A percentile compares a stretch with the other conserved stretches of the same genome.
Evolutionary conservation across 2,797 vertebrate species (phyloP).

Genomic region (Artibeus lituratus): DNA sequence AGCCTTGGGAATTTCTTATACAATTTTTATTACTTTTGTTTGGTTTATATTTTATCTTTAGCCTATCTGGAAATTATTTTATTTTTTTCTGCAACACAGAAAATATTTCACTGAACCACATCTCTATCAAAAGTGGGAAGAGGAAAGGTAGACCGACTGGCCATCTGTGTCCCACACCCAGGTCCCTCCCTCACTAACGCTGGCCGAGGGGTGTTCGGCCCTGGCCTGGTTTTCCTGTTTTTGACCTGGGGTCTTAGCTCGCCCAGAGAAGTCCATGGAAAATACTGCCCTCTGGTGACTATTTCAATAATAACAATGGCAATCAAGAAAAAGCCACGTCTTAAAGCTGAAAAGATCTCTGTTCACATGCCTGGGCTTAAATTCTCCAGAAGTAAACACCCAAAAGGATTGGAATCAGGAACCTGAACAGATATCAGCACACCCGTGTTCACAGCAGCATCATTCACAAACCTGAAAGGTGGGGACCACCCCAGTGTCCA

Average conservation of each 20-base stretch:
- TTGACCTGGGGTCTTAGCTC: rapidly evolving
- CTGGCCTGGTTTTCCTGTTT: neutral
- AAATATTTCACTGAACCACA: neutral
- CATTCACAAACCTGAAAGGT: neutral
- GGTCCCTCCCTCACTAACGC: neutral
- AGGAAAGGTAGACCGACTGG: neutral
- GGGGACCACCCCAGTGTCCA: neutral
- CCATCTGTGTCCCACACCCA: neutral
- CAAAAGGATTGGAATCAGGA: neutral
- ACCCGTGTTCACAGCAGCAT: neutral
- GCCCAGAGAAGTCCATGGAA: neutral
- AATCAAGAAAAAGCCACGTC: neutral
- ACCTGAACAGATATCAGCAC: neutral
- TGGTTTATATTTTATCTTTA: neutral
- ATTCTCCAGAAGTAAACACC: neutral
- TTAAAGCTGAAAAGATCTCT: neutral
- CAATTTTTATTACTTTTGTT: neutral
- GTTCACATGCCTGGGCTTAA: neutral
- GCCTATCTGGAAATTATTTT: neutral
- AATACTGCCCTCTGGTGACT: neutral
- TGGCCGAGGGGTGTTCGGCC: neutral
- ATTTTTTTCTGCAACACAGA: neutral
- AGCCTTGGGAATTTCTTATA: neutral
- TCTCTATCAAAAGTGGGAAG: neutral
- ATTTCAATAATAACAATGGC: neutral